Evolutionary conservation across 1,140 invertebrate genomes (phyloP).

Genomic region (Hestina assimilis): DNA sequence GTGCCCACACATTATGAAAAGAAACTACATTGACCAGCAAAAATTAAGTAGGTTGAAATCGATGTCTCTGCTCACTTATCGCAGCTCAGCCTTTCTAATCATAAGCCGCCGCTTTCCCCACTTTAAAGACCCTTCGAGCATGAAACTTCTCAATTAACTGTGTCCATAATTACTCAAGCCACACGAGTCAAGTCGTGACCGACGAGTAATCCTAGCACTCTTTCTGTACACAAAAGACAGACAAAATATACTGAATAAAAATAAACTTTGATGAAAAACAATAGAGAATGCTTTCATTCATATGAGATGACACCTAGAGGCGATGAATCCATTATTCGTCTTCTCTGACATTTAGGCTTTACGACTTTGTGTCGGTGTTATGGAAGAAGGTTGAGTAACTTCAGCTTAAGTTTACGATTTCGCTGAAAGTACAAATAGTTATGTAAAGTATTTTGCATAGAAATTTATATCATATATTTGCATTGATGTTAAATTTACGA

Average conservation of each 20-base stretch:
- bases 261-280: conserved; percentile 13
- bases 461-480: no score
- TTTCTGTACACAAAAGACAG: conserved; percentile 6
- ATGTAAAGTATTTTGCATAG: no score
- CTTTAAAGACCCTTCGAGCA: conserved; percentile 23
- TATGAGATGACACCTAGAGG: conserved; percentile 38
- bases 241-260: conserved; percentile 3
- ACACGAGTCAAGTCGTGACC: conserved; percentile 32
- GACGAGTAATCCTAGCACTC: conserved; percentile 20
- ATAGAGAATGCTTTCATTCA: conserved; percentile 22
- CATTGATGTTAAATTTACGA: no score
- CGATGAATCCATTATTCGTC: conserved; percentile 54
- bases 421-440: conserved; percentile 1
- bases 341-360: conserved; percentile 62
- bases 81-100: conserved; percentile 31
- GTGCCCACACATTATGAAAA: conserved; percentile 5
- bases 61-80: conserved; percentile 12
- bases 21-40: conserved; percentile 22
- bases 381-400: conserved; percentile 39
- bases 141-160: conserved; percentile 52
- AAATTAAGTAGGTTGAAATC: conserved; percentile 28
- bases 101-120: conserved; percentile 38
- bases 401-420: conserved; percentile 3
- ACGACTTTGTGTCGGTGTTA: conserved; percentile 51
- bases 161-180: conserved; percentile 41